Percentiles rank a stretch among this genome's conserved stretches.
Evolutionary conservation across 2,113 vertebrate genomes (phyloP).

Genomic region (Hippocampus mohnikei): DNA sequence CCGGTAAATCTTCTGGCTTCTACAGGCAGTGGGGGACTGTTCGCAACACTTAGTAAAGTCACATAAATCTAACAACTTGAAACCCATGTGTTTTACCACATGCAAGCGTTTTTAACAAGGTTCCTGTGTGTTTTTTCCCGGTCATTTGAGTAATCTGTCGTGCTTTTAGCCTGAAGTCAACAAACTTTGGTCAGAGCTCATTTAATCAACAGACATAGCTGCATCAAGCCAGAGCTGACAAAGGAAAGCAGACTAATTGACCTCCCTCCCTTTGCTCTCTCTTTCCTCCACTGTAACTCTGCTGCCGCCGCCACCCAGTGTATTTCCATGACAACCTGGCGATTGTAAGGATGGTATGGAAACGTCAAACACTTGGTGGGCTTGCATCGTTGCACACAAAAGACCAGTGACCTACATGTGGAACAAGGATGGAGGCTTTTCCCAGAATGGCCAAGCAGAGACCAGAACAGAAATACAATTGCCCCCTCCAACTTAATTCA

Average conservation of each 20-base stretch:
- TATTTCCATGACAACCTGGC: conserved; percentile 74
- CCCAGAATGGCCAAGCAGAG: conserved; percentile 61
- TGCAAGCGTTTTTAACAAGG: conserved; percentile 10
- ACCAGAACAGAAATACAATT: not conserved
- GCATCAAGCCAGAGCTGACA: conserved; percentile 51
- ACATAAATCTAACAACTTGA: conserved; percentile 27
- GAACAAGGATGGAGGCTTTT: conserved; percentile 60
- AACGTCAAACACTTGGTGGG: conserved; percentile 72
- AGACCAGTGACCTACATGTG: conserved; percentile 63
- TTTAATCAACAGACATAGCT: conserved; percentile 49
- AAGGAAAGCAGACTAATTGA: conserved; percentile 63
- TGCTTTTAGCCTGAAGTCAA: conserved; percentile 37
- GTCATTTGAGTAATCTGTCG: conserved; percentile 26
- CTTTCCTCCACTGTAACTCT: conserved; percentile 56
- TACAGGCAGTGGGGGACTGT: conserved; percentile 6
- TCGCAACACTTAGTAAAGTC: conserved; percentile 19
- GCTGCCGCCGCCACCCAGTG: conserved; percentile 48
- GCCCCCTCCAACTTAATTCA: conserved; percentile 10
- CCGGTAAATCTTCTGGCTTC: conserved; percentile 4
- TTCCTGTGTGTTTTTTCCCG: conserved; percentile 14
- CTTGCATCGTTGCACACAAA: conserved; percentile 64
- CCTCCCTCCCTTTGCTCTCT: conserved; percentile 49
- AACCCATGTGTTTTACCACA: conserved; percentile 13
- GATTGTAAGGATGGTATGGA: conserved; percentile 73
- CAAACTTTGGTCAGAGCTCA: conserved; percentile 42